Evolutionary conservation across 1,140 invertebrate species (phyloP).

Genomic region (Aricia agestis): DNA sequence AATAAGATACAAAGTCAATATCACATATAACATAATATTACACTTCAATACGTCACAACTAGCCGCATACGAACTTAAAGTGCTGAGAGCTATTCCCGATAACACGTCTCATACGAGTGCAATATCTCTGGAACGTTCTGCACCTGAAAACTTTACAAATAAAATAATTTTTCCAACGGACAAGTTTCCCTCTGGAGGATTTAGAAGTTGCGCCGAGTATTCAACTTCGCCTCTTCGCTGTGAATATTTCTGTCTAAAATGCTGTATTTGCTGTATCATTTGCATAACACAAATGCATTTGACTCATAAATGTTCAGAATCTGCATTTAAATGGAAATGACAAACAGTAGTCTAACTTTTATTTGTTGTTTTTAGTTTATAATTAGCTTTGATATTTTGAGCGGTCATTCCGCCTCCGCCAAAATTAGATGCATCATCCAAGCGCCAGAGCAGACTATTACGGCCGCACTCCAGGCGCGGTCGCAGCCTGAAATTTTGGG

Average conservation of each 20-base stretch:
- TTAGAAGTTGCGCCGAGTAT: neutral
- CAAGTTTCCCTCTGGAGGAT: neutral
- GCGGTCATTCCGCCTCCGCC: neutral
- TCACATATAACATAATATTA: too few species aligned
- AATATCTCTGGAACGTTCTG: neutral
- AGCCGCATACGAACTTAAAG: neutral
- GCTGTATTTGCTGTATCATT: neutral
- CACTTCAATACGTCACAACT: too few species aligned
- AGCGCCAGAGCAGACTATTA: too few species aligned
- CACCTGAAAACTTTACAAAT: constrained; percentile 2
- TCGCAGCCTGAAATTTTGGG: too few species aligned
- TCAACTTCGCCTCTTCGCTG: neutral
- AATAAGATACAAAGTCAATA: too few species aligned
- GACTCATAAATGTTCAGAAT: neutral
- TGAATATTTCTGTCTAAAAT: neutral
- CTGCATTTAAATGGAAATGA: neutral
- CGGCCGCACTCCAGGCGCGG: too few species aligned
- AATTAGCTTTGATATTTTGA: neutral
- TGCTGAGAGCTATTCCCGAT: neutral
- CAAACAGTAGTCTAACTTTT: neutral
- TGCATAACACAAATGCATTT: constrained; percentile 3
- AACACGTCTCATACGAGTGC: neutral
- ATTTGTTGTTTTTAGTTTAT: neutral
- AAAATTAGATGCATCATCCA: neutral
- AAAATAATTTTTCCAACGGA: constrained; percentile 3